Percentiles rank a stretch among this genome's conserved stretches.
phyloP scores from a whole-genome alignment of 2,797 vertebrate genomes.

The Zalophus californianus region DNA sequence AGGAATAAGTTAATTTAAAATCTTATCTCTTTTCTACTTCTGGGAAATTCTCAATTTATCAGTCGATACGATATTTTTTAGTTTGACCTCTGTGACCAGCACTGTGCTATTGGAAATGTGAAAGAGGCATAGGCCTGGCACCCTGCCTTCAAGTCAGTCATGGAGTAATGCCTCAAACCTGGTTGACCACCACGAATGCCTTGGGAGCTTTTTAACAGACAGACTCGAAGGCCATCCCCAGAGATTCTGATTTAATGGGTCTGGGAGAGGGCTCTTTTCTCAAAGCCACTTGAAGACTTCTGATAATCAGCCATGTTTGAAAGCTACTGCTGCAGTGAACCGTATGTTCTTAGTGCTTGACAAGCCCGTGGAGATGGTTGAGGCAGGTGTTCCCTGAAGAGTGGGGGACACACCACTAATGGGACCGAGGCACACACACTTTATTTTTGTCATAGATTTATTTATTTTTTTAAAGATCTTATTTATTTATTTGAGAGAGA shows the following conservation, averaged over 20 bases:
- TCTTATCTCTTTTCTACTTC: slow-evolving; percentile 41
- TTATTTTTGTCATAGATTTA: neutral
- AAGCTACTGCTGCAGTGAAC: neutral
- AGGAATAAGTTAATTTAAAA: slow-evolving; percentile 29
- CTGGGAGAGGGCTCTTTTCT: neutral
- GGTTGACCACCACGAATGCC: neutral
- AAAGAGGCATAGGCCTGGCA: neutral
- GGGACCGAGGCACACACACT: neutral
- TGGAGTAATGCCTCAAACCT: neutral
- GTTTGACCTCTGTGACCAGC: neutral
- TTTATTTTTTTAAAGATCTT: neutral
- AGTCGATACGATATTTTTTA: neutral
- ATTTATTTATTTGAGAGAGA: too few relatives aligned
- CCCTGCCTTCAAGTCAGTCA: neutral
- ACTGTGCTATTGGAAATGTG: slow-evolving; percentile 19
- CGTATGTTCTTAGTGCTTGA: neutral
- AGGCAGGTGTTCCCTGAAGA: slow-evolving; percentile 1
- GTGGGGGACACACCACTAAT: neutral
- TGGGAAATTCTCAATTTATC: slow-evolving; percentile 49
- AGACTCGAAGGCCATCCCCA: neutral
- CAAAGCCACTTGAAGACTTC: slow-evolving; percentile 33
- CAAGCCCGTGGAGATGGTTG: neutral
- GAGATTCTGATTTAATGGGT: slow-evolving; percentile 25
- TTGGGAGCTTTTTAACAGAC: neutral
- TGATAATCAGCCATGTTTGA: neutral